These are phyloP conservation scores for Diogma glabrata DNA, from an alignment of 2,888 invertebrate species.

Conservation along the genomic window DNA sequence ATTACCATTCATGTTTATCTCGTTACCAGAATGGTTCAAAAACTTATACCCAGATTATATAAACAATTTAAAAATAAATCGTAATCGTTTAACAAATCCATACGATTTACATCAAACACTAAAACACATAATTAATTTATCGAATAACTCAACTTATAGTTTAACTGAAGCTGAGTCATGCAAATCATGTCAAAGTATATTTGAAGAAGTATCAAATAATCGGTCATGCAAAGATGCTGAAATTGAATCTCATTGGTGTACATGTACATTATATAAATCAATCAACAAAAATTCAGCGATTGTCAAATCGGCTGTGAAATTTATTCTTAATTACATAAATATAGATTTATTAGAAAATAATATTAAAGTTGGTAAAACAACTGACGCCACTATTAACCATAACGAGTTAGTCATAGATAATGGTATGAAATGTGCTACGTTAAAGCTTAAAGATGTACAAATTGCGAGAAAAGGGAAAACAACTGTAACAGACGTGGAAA, in stretches of 20 bases:
- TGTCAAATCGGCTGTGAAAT: slow-evolving; percentile 41
- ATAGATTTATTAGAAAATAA: slow-evolving; percentile 6
- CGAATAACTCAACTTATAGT: slow-evolving; percentile 37
- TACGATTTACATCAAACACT: slow-evolving; percentile 65
- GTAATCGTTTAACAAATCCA: slow-evolving; percentile 56
- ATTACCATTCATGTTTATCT: slow-evolving; percentile 59
- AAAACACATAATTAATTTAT: slow-evolving; percentile 46
- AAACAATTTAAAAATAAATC: slow-evolving; percentile 46
- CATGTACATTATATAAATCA: slow-evolving; percentile 50
- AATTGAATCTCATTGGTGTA: slow-evolving; percentile 65
- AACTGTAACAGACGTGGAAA: slow-evolving; percentile 25
- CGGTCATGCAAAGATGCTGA: slow-evolving; percentile 57
- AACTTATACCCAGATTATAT: slow-evolving; percentile 42
- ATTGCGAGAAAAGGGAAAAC: slow-evolving; percentile 40
- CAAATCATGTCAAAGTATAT: slow-evolving; percentile 51
- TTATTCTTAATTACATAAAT: slow-evolving; percentile 29
- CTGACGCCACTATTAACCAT: background rate
- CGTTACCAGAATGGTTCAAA: slow-evolving; percentile 51
- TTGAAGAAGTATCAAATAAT: slow-evolving; percentile 43
- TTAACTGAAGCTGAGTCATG: slow-evolving; percentile 44
- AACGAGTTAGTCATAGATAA: background rate
- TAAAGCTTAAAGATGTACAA: slow-evolving; percentile 43
- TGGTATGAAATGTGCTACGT: slow-evolving; percentile 39
- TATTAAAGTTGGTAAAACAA: background rate
- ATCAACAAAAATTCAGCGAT: slow-evolving; percentile 38